Percentiles rank a stretch among this genome's conserved stretches.
Conservation (phyloP, 2,797 vertebrate species). For the Rhinella marina region DNA sequence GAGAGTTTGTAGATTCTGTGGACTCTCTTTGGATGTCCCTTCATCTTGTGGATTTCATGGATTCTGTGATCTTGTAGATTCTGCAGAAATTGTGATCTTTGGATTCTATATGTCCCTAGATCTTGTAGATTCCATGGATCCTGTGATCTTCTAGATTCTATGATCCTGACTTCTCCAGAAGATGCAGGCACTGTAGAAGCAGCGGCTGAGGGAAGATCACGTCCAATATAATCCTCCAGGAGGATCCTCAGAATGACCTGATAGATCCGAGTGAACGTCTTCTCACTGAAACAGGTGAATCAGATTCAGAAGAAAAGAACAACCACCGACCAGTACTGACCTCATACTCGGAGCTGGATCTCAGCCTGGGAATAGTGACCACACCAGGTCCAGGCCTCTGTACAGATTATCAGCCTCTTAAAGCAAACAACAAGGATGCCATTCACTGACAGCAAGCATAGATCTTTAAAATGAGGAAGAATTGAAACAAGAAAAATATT, state of each 20-base stretch:
- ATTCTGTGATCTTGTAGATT: not conserved
- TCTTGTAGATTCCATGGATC: not conserved
- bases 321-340: not conserved
- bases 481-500: no score
- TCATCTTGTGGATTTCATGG: not conserved
- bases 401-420: no score
- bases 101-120: not conserved
- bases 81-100: not conserved
- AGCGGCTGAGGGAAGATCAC: constrained; percentile 32
- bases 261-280: constrained; percentile 2
- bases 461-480: not conserved
- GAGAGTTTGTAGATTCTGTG: not conserved
- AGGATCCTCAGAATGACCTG: constrained; percentile 20
- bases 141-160: not conserved
- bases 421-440: not conserved
- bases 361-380: not conserved
- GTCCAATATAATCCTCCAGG: constrained; percentile 37
- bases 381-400: no score
- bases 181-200: not conserved
- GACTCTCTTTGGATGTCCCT: not conserved
- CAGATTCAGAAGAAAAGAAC: not conserved
- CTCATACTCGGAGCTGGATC: not conserved
- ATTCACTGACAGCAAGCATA: not conserved
- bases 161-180: not conserved
- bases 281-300: not conserved